A percentile compares a stretch with the other conserved stretches of the same genome.
phyloP scores from a whole-genome alignment of 2,113 vertebrate genomes.

The Hypomesus transpacificus region DNA sequence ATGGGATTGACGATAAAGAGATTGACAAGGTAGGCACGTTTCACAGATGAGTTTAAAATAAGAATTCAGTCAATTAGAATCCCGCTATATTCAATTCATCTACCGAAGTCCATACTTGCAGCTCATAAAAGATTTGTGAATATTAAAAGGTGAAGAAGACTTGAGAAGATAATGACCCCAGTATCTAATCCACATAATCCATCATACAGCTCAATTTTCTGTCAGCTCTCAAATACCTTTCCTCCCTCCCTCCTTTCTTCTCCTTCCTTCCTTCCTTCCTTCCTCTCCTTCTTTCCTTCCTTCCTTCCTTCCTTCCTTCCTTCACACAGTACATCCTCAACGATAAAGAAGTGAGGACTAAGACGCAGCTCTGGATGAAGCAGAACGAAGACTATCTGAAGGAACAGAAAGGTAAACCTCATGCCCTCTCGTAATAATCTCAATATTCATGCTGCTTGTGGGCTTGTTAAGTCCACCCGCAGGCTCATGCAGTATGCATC shows the following conservation, averaged over 20 bases:
- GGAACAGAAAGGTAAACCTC: constrained; percentile 85
- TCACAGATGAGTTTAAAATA: neutral
- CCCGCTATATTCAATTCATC: neutral
- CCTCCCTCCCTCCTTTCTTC: neutral
- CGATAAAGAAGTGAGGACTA: constrained; percentile 86
- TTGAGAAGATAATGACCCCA: neutral
- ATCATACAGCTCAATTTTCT: neutral
- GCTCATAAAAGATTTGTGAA: neutral
- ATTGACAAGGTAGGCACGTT: constrained; percentile 84
- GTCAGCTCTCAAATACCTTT: neutral
- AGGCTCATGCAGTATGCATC: neutral
- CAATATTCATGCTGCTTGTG: neutral
- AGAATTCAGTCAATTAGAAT: neutral
- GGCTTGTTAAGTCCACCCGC: too few species aligned
- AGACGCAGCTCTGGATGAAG: constrained; percentile 93
- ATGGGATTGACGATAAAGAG: constrained; percentile 91
- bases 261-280: neutral
- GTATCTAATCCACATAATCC: too few species aligned
- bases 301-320: constrained; percentile 2
- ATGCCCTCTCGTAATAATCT: neutral
- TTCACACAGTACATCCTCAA: constrained; percentile 88
- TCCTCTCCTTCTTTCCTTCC: neutral
- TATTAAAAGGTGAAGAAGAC: neutral
- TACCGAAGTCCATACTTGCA: constrained; percentile 1
- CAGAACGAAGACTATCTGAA: constrained; percentile 93